Conservation (phyloP, 2,113 vertebrate genomes). For the Setophaga coronata region DNA sequence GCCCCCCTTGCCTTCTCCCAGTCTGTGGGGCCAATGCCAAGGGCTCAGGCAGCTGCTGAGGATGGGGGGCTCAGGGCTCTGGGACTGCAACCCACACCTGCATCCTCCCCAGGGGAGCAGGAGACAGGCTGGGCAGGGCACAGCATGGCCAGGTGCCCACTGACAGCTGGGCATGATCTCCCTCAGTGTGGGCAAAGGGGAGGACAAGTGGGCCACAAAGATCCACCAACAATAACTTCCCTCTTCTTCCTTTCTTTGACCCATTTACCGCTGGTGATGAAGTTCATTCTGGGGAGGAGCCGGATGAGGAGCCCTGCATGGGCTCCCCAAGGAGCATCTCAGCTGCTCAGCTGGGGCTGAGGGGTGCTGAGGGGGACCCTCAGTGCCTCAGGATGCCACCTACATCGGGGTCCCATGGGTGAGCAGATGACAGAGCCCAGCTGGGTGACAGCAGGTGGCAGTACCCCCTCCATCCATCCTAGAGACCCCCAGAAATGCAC, state of each 20-base stretch:
- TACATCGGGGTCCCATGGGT: rapidly evolving
- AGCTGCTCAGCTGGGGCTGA: not conserved
- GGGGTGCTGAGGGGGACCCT: not conserved
- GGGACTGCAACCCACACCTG: not conserved
- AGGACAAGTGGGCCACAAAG: not conserved
- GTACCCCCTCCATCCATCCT: not conserved
- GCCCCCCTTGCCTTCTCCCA: not conserved
- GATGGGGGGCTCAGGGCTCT: rapidly evolving
- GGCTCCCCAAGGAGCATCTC: not conserved
- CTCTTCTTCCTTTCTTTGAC: not conserved
- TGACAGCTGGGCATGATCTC: not conserved
- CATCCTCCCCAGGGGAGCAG: not conserved
- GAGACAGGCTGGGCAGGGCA: not conserved
- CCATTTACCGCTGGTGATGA: not conserved
- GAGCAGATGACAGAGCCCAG: not conserved
- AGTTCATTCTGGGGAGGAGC: not conserved
- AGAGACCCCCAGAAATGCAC: not conserved
- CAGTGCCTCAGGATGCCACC: rapidly evolving
- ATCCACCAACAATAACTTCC: not conserved
- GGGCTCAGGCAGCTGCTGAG: not conserved
- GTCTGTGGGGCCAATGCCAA: not conserved
- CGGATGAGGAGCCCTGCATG: not conserved
- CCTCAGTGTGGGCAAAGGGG: rapidly evolving
- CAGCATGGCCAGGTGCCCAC: not conserved
- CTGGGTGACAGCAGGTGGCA: not conserved